Conservation (phyloP, 2,888 invertebrate species). For the Drosophila sordidapex region DNA sequence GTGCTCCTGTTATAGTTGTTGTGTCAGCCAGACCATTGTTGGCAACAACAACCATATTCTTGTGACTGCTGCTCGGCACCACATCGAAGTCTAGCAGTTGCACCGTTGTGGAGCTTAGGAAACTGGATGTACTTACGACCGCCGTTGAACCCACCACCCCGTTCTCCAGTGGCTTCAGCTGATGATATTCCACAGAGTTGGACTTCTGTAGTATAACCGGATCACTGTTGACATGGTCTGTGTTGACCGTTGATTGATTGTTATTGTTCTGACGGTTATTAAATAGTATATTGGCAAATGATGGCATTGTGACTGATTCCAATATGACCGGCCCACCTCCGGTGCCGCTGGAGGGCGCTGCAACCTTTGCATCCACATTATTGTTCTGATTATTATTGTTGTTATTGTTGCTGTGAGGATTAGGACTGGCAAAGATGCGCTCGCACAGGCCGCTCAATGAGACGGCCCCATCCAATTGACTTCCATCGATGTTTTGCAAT, state of each 20-base stretch:
- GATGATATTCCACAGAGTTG: conserved; percentile 64
- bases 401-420: conserved; percentile 57
- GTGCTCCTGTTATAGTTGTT: conserved; percentile 40
- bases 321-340: conserved; percentile 50
- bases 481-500: conserved; percentile 62
- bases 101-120: conserved; percentile 57
- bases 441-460: conserved; percentile 72
- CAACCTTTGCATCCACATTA: conserved; percentile 49
- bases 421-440: conserved; percentile 72
- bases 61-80: conserved; percentile 36
- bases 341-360: conserved; percentile 22
- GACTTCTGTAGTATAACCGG: conserved; percentile 39
- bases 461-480: conserved; percentile 64
- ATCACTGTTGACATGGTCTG: conserved; percentile 34
- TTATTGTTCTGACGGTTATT: conserved; percentile 24
- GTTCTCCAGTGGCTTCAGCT: conserved; percentile 59
- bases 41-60: conserved; percentile 25
- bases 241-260: conserved; percentile 12
- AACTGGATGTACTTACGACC: conserved; percentile 51
- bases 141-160: conserved; percentile 11
- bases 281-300: conserved; percentile 72
- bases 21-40: conserved; percentile 40
- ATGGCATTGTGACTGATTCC: conserved; percentile 67
- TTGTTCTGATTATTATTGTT: conserved; percentile 38
- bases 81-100: conserved; percentile 69